Evolutionary conservation across 2,888 invertebrate species (phyloP), one percentile per base, ranked within the genome.

Genomic region (Nemurella pictetii): DNA sequence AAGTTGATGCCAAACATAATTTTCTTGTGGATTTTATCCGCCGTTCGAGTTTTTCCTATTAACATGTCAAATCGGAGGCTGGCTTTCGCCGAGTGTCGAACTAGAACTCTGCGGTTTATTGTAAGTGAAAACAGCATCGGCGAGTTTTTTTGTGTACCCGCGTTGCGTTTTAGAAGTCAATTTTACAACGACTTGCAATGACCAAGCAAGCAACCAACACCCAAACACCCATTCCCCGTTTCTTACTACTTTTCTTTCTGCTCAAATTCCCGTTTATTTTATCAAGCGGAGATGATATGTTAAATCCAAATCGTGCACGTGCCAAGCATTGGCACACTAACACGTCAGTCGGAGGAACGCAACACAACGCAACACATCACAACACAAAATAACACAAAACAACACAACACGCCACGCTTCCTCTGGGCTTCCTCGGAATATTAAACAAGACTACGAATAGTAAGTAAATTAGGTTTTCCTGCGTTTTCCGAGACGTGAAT

Each of bases 391-490:
- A n/a, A n/a, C n/a, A n/a, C n/a, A n/a, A n/a, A n/a, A n/a, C 4
- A 15, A n/a, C 5, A 74, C 29, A 78, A 28, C 77, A 28, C 77
- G 26, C 78, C 30, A 78, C 78, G 28, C 20, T 75, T 78, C 27
- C 78, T 30, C 29, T n/a, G 20, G 30, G 78, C n/a, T 78, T 28
- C 28, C 26, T 30, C 28, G n/a, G 29, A 12, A 78, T 29, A 78
- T 78, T 3, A 30, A 30, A 78, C 78, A 2, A 28, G 28, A 5
- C 12, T 78, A 12, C 5, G 30, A 78, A 55, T 55, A 55, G 30
- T n/a, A 29, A 78, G 78, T 78, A 28, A 75, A 75, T 75, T 9
- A 75, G 75, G 75, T 75, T 75, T 75, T 78, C 28, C 9, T n/a
- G 15, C 2, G 78, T 30, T 55, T 55, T 55, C 55, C 55, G 55